Base-by-base conservation (phyloP, 1,140 invertebrate genomes). In the Diabrotica virgifera region DNA sequence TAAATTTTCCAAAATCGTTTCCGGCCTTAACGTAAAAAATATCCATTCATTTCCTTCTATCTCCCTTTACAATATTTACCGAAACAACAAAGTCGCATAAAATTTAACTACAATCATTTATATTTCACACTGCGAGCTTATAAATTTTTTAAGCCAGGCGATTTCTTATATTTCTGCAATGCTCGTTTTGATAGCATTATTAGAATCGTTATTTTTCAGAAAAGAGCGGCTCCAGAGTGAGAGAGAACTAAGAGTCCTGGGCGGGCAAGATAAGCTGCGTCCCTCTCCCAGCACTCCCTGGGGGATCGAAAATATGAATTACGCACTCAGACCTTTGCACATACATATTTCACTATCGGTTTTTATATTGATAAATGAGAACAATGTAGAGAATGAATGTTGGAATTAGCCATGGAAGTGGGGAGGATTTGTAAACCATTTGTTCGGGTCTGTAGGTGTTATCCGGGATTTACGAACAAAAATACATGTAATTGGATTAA, bases 141-240 rank as follows among this genome's bases (percentile, higher is more conserved):
- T 62, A 68, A 57, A 62, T 62, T 66, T 65, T 46, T 57, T 40
- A 50, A 50, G 40, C 14, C 40, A 38, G 40, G 13, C 14, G 58
- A 59, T 59, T 59, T 50, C 58, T 35, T 59, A 50, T 37, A 50
- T 38, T 59, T 59, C 38, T 37, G 38, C 58, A 59, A 59, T 57
- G 55, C 13, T 59, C 58, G 58, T 51, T 46, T 66, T 69, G 67
- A 69, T 69, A 69, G 67, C 67, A 69, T 69, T 69, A 69, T 69
- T 66, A 66, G 57, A 59, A 54, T 66, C 67, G 67, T 69, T 66
- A 69, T 69, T 69, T 69, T 69, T 69, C 67, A 66, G 58, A 56
- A 63, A 55, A 61, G 50, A 52, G 59, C 56, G 59, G 58, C 61
- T 38, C 56, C 56, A 58, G 37, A 12, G 53, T 55, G 53, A 55